phyloP scores from a whole-genome alignment of 2,888 invertebrate species.

The Apamea epomidion region DNA sequence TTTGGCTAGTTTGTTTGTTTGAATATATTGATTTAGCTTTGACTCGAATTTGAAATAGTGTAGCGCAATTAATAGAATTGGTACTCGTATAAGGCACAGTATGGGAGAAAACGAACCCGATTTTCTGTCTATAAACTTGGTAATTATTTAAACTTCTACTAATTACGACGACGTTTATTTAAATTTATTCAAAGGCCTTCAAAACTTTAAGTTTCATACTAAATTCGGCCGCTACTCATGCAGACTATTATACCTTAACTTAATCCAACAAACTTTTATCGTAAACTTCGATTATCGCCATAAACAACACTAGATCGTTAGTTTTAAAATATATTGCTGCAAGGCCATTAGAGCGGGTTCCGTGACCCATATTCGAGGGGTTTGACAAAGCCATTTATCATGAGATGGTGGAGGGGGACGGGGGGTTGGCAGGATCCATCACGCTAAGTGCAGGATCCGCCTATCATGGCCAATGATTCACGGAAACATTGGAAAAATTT shows the following conservation, averaged over 20 bases:
- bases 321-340: constrained; percentile 66
- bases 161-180: constrained; percentile 1
- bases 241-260: constrained; percentile 6
- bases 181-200: constrained; percentile 23
- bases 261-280: constrained; percentile 40
- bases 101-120: not conserved
- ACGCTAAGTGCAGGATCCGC: constrained; percentile 76
- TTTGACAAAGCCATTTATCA: constrained; percentile 78
- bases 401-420: constrained; percentile 62
- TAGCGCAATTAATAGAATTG: not conserved
- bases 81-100: not conserved
- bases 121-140: not conserved
- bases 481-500: constrained; percentile 65
- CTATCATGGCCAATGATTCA: constrained; percentile 81
- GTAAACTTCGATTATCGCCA: constrained; percentile 51
- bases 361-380: constrained; percentile 63
- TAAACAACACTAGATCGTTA: constrained; percentile 59
- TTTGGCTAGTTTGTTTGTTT: not conserved
- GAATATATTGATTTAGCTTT: not conserved
- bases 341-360: constrained; percentile 53
- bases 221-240: constrained; percentile 9
- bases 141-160: constrained; percentile 14
- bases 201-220: constrained; percentile 13
- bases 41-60: not conserved
- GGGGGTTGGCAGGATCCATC: constrained; percentile 78